These are phyloP conservation scores for Platorchestia sp. DNA, from an alignment of 1,140 invertebrate genomes.

Conservation along the genomic window DNA sequence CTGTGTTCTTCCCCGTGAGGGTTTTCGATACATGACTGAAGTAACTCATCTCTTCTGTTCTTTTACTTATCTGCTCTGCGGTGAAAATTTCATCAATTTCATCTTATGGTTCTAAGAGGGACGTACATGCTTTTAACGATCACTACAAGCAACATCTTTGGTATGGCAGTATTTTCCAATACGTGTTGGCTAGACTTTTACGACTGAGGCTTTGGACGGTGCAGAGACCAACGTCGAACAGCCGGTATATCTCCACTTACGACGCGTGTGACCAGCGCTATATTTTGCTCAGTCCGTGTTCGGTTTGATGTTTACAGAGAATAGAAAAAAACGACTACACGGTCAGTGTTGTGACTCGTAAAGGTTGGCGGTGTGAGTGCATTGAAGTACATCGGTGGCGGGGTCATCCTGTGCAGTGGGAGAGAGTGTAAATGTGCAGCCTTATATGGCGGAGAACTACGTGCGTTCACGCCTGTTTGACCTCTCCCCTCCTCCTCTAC, in stretches of 20 bases:
- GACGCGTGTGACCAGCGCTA: not conserved
- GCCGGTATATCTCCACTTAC: not conserved
- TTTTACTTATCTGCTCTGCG: not conserved
- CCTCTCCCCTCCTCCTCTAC: not conserved
- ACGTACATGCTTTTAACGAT: not conserved
- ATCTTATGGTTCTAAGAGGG: not conserved
- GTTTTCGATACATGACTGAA: not conserved
- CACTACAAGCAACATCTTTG: not conserved
- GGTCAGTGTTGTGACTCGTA: not conserved
- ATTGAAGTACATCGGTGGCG: constrained; percentile 8
- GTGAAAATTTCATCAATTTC: not conserved
- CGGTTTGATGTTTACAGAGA: not conserved
- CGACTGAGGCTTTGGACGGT: not conserved
- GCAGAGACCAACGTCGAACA: not conserved
- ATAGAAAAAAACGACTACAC: not conserved
- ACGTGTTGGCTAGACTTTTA: not conserved
- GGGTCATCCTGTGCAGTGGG: not conserved
- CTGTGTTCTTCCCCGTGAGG: not conserved
- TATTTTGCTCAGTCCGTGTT: not conserved
- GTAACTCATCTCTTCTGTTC: not conserved
- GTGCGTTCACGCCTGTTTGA: constrained; percentile 11
- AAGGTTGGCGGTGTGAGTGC: not conserved
- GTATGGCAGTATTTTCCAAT: not conserved
- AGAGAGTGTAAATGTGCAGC: constrained; percentile 33
- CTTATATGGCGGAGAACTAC: constrained; percentile 1